A percentile compares a stretch with the other conserved stretches of the same genome.
Conservation (phyloP, 2,888 invertebrate species). For the Leucophora obtusa region DNA sequence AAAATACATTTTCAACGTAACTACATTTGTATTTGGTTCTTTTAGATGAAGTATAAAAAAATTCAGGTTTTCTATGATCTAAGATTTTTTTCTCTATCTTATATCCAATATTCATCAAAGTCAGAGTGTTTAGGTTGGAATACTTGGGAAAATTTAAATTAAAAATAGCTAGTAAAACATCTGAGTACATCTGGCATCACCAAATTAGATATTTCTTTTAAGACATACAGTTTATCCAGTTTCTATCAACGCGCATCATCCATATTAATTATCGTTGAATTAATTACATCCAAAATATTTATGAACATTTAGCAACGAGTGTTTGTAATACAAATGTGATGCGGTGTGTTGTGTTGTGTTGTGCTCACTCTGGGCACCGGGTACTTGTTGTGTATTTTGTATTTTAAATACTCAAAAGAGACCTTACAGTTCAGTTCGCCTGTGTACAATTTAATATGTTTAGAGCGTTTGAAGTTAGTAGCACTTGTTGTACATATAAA, state of each 20-base stretch:
- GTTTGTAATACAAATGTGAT: background rate
- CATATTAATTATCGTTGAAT: slow-evolving; percentile 35
- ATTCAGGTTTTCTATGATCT: too few relatives aligned
- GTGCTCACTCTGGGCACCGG: background rate
- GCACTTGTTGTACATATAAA: slow-evolving; percentile 2
- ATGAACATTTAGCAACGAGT: background rate
- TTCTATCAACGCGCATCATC: slow-evolving; percentile 24
- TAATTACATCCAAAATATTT: slow-evolving; percentile 26
- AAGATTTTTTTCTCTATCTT: too few relatives aligned
- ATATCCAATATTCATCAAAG: too few relatives aligned
- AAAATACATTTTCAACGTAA: too few relatives aligned
- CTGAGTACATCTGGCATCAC: background rate
- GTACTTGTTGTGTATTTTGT: background rate
- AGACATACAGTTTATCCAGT: slow-evolving; percentile 12
- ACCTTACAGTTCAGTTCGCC: background rate
- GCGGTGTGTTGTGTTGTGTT: background rate
- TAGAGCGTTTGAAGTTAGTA: slow-evolving; percentile 15
- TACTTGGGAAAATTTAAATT: too few relatives aligned
- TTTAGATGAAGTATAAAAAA: too few relatives aligned
- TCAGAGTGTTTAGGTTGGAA: too few relatives aligned
- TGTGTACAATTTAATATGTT: slow-evolving; percentile 15
- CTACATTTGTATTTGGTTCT: too few relatives aligned
- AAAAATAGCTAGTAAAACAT: too few relatives aligned
- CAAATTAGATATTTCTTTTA: background rate
- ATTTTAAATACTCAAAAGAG: background rate